Base-by-base conservation (phyloP, 2,888 invertebrate genomes). In the Drosophila mimica region DNA sequence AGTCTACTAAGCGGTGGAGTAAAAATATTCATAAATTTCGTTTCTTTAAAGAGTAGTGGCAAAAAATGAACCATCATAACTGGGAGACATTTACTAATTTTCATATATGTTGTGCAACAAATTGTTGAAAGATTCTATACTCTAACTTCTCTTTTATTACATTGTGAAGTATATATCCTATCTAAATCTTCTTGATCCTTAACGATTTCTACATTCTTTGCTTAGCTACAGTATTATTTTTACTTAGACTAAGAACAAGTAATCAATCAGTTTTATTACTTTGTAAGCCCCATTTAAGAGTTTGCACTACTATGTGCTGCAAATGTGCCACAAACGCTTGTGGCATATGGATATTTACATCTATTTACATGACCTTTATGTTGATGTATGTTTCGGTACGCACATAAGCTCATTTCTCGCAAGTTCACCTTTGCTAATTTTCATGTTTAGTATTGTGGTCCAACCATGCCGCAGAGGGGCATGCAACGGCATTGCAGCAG, bases 351-450 rank as follows among this genome's bases (percentile, higher is more conserved):
- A 15, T 25, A 46, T 46, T 46, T 46, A 25, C 46, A 25, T 15
- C 25, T 15, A 46, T 46, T 25, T 46, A 8, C 46, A 15, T 46
- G 46, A 46, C 46, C 46, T 46, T 46, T 46, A 70, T 79, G 76
- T 76, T 68, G 53, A 25, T 30, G 25, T 30, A 67, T 78, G 75
- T 75, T 70, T 57, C 13, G 73, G 68, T 73, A 84, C 79, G 82
- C 76, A 79, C 60, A 68, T 73, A 79, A 84, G 69, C 82, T 76
- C 76, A 84, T 82, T 84, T 84, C 71, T 76, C 74, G 82, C 76
- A 82, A 85, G 79, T 85, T 85, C 76, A 82, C 80, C 80, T 82
- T 74, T 82, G 68, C 76, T 79, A 85, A 85, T 82, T 82, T 82
- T 76, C 82, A 79, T 82, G 85, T 85, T 79, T 68, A 73, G 71